Conservation (phyloP, 2,113 vertebrate genomes). For the Rhodinocichla rosea region DNA sequence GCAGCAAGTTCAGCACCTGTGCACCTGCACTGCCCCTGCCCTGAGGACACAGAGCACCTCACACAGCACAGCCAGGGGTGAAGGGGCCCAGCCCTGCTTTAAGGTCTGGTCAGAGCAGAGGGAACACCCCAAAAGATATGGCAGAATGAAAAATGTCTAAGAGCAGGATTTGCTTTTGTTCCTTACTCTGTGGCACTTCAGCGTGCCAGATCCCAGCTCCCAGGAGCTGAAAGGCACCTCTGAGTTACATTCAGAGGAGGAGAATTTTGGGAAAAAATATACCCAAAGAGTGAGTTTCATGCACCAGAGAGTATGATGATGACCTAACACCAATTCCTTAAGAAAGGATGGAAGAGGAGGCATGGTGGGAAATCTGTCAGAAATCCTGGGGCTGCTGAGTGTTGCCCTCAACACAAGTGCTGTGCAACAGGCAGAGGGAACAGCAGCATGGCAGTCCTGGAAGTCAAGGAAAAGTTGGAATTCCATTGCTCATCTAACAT, state of each 20-base stretch:
- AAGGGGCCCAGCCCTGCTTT: not conserved
- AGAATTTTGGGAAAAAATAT: not conserved
- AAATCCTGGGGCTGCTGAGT: not conserved
- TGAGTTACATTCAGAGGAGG: not conserved
- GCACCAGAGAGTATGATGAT: not conserved
- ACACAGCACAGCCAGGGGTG: not conserved
- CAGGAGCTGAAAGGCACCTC: not conserved
- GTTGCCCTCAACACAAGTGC: rapidly evolving
- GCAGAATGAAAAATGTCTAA: not conserved
- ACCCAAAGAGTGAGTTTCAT: not conserved
- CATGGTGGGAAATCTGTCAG: not conserved
- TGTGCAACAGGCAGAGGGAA: not conserved
- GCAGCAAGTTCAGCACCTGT: not conserved
- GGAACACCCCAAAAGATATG: rapidly evolving
- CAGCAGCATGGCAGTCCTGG: not conserved
- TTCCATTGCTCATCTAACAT: not conserved
- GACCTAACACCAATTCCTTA: not conserved
- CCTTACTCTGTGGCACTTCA: not conserved
- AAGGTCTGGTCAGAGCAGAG: not conserved
- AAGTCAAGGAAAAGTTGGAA: not conserved
- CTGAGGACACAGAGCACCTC: not conserved
- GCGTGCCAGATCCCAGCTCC: not conserved
- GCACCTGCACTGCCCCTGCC: not conserved
- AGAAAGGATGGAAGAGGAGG: not conserved
- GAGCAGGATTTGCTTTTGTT: not conserved